Conservation (phyloP, 2,797 vertebrate genomes). For the Parauchenoglanis ngamensis region DNA sequence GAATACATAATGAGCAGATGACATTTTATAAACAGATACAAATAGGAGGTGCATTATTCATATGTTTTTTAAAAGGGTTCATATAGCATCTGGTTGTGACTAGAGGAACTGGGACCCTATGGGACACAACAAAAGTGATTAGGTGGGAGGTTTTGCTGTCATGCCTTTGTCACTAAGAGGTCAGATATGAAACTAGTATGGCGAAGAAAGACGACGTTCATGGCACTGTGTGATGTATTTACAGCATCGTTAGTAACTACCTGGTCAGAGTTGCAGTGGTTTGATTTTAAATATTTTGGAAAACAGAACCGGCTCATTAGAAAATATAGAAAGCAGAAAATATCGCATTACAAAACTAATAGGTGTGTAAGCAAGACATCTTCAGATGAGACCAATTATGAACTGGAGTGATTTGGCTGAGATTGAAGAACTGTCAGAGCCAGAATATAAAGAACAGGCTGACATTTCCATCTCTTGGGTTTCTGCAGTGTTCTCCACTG, state of each 20-base stretch:
- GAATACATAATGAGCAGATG: neutral
- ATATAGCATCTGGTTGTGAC: neutral
- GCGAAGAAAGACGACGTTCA: neutral
- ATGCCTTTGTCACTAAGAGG: neutral
- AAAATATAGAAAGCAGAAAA: neutral
- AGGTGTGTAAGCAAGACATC: neutral
- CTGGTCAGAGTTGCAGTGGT: neutral
- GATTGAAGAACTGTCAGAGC: neutral
- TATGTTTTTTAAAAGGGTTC: neutral
- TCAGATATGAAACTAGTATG: neutral
- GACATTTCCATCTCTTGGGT: slow-evolving; percentile 7
- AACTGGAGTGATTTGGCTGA: neutral
- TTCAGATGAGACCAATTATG: neutral
- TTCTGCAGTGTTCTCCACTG: neutral
- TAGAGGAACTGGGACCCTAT: neutral
- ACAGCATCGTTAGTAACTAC: neutral
- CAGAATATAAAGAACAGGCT: neutral
- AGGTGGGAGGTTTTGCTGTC: neutral
- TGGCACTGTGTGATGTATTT: neutral
- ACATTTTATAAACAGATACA: neutral
- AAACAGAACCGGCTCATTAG: neutral
- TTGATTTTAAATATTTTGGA: neutral
- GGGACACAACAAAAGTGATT: neutral
- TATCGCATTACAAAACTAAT: neutral
- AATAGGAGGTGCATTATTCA: neutral